Evolutionary conservation across 2,113 vertebrate species (phyloP).

Genomic region (Baryphthengus martii): DNA sequence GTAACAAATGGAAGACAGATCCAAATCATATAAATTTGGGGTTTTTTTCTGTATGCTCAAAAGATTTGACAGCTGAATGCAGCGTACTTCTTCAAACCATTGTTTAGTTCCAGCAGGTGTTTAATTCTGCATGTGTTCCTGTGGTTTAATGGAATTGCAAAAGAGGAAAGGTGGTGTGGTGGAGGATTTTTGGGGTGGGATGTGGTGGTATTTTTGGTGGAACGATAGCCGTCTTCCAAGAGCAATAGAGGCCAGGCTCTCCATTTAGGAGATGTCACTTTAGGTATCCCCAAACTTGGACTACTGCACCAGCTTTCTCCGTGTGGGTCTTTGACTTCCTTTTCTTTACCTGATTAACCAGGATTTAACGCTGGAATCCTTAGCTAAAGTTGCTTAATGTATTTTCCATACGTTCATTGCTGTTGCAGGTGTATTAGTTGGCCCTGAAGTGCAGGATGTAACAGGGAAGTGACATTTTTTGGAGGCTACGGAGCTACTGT

Average conservation of each 20-base stretch:
- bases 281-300: background rate
- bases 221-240: background rate
- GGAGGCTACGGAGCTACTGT: background rate
- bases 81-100: background rate
- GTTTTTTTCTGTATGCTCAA: background rate
- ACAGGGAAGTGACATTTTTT: background rate
- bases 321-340: background rate
- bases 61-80: background rate
- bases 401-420: background rate
- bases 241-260: background rate
- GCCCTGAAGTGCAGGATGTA: background rate
- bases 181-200: fast-evolving
- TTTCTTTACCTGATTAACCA: background rate
- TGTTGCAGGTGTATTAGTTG: background rate
- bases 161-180: background rate
- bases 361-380: background rate
- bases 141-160: background rate
- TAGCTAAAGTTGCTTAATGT: background rate
- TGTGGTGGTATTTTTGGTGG: background rate
- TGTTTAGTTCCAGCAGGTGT: background rate
- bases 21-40: background rate
- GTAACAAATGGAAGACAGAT: background rate
- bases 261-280: background rate
- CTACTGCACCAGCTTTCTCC: background rate
- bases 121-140: background rate